phyloP scores from a whole-genome alignment of 2,888 invertebrate genomes.

The Polyommatus iphigenia region DNA sequence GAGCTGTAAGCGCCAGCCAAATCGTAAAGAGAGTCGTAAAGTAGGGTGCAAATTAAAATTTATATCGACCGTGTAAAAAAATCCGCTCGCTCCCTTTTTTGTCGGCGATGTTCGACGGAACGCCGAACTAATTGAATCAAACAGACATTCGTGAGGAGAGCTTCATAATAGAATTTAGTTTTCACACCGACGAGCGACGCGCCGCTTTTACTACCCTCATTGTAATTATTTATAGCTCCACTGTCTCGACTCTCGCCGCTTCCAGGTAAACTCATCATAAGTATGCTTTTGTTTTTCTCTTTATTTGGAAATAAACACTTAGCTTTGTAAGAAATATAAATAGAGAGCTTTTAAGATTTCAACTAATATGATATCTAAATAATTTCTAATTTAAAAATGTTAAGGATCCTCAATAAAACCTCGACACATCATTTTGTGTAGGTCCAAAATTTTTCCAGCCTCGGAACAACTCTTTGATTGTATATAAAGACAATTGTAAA shows the following conservation, averaged over 20 bases:
- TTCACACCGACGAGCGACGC: conserved; percentile 1
- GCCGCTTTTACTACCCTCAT: background rate
- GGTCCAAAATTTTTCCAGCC: too few species aligned
- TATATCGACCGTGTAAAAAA: conserved; percentile 77
- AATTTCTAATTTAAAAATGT: too few species aligned
- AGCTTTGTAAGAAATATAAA: background rate
- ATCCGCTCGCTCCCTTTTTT: conserved; percentile 17
- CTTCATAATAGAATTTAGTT: conserved; percentile 23
- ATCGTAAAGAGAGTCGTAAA: conserved; percentile 77
- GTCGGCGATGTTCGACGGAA: conserved; percentile 21
- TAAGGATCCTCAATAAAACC: too few species aligned
- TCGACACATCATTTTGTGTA: too few species aligned
- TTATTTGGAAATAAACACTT: background rate
- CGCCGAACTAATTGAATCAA: conserved; percentile 24
- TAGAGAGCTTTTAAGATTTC: too few species aligned
- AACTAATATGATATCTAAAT: too few species aligned
- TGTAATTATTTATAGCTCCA: conserved; percentile 14
- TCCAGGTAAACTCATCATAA: conserved; percentile 14
- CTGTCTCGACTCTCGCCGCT: background rate
- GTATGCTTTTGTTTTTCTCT: background rate
- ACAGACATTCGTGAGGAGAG: conserved; percentile 14
- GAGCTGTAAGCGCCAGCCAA: conserved; percentile 73
- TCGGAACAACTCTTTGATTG: too few species aligned
- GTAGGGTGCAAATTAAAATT: conserved; percentile 78
- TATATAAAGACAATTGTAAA: too few species aligned